Percentiles rank a stretch among this genome's conserved stretches.
These are phyloP conservation scores for Diadumene lineata DNA, from an alignment of 92 coral and sea anemone species.

Conservation along the genomic window DNA sequence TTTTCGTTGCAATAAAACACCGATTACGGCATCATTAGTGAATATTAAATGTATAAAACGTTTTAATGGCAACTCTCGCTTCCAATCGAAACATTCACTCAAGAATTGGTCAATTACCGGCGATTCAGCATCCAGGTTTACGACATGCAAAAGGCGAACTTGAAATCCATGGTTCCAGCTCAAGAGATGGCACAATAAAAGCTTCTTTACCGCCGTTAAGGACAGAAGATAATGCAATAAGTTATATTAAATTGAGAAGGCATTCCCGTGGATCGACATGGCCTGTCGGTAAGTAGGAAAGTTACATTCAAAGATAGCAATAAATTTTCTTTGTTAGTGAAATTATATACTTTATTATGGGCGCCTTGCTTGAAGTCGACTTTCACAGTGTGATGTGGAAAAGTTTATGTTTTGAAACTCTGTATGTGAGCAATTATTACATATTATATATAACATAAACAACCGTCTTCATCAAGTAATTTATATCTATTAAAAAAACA, in stretches of 20 bases:
- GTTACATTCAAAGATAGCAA: not conserved
- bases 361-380: too few species aligned
- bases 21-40: not conserved
- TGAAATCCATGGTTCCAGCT: conserved; percentile 64
- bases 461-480: too few species aligned
- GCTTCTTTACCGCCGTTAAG: conserved; percentile 36
- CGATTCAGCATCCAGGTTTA: conserved; percentile 68
- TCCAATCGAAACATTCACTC: conserved; percentile 30
- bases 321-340: not conserved
- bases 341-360: too few species aligned
- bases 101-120: conserved; percentile 42
- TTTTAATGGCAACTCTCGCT: conserved; percentile 10
- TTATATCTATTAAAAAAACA: too few species aligned
- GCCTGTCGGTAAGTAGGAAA: conserved; percentile 59
- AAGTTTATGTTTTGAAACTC: too few species aligned
- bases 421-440: too few species aligned
- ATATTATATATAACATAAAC: too few species aligned
- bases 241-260: conserved; percentile 4
- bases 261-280: conserved; percentile 70
- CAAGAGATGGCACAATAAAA: conserved; percentile 21
- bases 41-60: not conserved
- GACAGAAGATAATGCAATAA: conserved; percentile 20
- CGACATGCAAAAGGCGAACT: conserved; percentile 55
- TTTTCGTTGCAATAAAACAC: not conserved
- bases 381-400: too few species aligned